Base-by-base conservation (phyloP, 2,113 vertebrate genomes). In the Tichodroma muraria region DNA sequence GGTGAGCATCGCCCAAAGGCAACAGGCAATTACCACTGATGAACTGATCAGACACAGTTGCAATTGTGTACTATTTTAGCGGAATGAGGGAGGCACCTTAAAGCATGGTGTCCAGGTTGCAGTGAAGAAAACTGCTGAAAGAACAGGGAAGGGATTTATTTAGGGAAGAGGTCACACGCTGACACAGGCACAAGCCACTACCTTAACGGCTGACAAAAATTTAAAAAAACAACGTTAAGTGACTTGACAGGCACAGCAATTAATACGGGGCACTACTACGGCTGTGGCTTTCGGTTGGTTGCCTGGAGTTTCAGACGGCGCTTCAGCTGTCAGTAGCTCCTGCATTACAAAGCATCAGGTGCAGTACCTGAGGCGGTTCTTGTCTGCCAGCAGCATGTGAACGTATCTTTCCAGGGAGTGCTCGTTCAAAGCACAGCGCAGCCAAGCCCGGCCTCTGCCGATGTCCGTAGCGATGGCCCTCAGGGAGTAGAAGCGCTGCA, bases 321-420 rank as follows among this genome's bases (percentile, higher is more conserved):
- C 21, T 56, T 52, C n/a, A 49, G 15, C 9, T 40, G 40, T 40
- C 40, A 40, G 40, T 13, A 45, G 8, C n/a, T n/a, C n/a, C n/a
- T n/a, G n/a, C n/a, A n/a, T n/a, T n/a, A n/a, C n/a, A n/a, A 37
- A 63, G 27, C 7, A 27, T 8, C 24, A 54, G 53, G 27, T 2
- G 14, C 37, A 50, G 89, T 97, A 99, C 99, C 99, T 98, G 89
- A 99, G 98, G n/a, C 98, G 98, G 30, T 89, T 52, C 53, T 96
- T 98, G 95, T 99, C 99, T 3, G 98, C 98, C 86, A 99, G 98
- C 86, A 99, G 97, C 85, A 98, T 98, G 45, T 99, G 99, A 73
- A 99, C 97, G 24, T 99, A 99, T 94, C 99, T 98, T 90, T 99
- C 99, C 89, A 99, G 97, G 9, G 99, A 99, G 96, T 99, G 99